Conservation (phyloP, 1,140 invertebrate species). For the Drosophila nikananu region DNA sequence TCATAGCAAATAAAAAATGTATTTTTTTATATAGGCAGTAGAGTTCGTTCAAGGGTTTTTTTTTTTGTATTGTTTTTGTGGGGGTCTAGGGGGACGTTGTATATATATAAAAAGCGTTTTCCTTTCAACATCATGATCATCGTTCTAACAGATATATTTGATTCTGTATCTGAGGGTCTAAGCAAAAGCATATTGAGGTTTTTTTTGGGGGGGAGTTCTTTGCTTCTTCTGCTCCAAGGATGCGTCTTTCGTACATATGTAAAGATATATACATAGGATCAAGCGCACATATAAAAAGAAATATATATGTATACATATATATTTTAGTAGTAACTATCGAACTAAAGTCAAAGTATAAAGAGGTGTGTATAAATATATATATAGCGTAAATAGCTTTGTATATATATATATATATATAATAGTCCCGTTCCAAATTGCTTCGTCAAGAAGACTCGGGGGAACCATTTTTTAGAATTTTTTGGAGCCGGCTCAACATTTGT, state of each 20-base stretch:
- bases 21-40: slow-evolving; percentile 60
- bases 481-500: slow-evolving; percentile 22
- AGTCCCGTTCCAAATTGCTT: slow-evolving; percentile 19
- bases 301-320: slow-evolving; percentile 22
- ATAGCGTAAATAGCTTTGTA: slow-evolving; percentile 6
- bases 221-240: slow-evolving; percentile 31
- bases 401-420: slow-evolving; percentile 4
- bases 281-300: slow-evolving; percentile 26
- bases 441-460: slow-evolving; percentile 25
- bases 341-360: slow-evolving; percentile 23
- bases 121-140: slow-evolving; percentile 33
- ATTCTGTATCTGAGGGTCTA: slow-evolving; percentile 18
- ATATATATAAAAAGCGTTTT: slow-evolving; percentile 53
- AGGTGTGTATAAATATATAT: slow-evolving; percentile 1
- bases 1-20: slow-evolving; percentile 50
- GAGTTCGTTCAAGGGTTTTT: slow-evolving; percentile 39
- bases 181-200: slow-evolving; percentile 33
- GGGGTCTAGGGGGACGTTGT: background rate
- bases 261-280: slow-evolving; percentile 26
- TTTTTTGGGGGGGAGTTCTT: slow-evolving; percentile 5
- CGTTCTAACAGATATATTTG: slow-evolving; percentile 16
- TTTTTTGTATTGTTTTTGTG: background rate
- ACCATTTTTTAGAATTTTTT: slow-evolving; percentile 20
- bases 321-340: slow-evolving; percentile 25
- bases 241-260: slow-evolving; percentile 29